Evolutionary conservation across 1,140 invertebrate species (phyloP).

Genomic region (Magallana ariakensis): DNA sequence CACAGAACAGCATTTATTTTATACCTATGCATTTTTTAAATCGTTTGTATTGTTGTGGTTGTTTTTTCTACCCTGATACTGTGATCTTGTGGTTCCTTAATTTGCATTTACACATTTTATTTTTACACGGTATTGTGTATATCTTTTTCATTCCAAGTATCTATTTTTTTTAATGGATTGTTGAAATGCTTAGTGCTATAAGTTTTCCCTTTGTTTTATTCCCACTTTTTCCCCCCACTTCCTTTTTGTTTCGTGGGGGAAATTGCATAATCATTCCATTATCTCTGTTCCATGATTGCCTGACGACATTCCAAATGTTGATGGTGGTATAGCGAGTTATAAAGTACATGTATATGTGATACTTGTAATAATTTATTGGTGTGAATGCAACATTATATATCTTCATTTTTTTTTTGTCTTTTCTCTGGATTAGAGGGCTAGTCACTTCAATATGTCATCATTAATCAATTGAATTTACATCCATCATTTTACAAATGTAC

Average conservation of each 20-base stretch:
- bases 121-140: not conserved
- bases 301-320: slow-evolving; percentile 5
- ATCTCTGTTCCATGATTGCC: not conserved
- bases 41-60: too few species aligned
- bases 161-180: not conserved
- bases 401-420: not conserved
- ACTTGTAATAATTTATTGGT: not conserved
- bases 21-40: not conserved
- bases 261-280: not conserved
- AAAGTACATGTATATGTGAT: not conserved
- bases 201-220: not conserved
- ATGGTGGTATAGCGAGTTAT: not conserved
- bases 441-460: not conserved
- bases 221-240: not conserved
- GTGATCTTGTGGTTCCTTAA: not conserved
- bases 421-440: slow-evolving; percentile 7
- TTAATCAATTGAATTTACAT: too few species aligned
- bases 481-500: too few species aligned
- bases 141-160: not conserved
- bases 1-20: slow-evolving; percentile 6
- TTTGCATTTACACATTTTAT: slow-evolving; percentile 29
- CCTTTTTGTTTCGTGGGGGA: not conserved
- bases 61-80: not conserved
- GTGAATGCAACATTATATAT: not conserved
- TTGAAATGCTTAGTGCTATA: not conserved